phyloP scores from a whole-genome alignment of 2,797 vertebrate genomes.

The Scleropages formosus region DNA sequence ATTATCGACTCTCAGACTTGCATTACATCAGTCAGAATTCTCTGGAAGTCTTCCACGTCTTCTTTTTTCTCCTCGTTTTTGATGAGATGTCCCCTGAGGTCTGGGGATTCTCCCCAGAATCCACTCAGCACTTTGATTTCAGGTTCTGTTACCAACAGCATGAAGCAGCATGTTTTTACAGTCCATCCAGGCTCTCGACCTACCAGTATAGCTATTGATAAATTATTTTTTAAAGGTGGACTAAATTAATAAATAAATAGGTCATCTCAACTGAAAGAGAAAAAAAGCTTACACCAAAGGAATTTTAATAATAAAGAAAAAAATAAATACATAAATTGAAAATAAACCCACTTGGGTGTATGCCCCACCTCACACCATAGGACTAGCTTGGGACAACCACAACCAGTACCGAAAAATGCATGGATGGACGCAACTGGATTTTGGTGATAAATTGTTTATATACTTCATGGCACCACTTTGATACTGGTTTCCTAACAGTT shows the following conservation, averaged over 20 bases:
- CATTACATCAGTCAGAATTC: slow-evolving; percentile 13
- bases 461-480: too few relatives aligned
- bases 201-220: not conserved
- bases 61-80: not conserved
- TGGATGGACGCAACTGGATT: too few relatives aligned
- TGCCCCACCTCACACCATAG: too few relatives aligned
- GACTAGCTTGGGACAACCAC: too few relatives aligned
- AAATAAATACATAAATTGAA: too few relatives aligned
- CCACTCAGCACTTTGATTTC: slow-evolving; percentile 10
- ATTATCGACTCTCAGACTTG: not conserved
- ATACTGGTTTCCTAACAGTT: too few relatives aligned
- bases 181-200: not conserved
- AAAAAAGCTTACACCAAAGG: too few relatives aligned
- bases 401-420: too few relatives aligned
- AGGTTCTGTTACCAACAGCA: not conserved
- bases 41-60: not conserved
- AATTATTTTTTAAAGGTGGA: not conserved
- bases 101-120: not conserved
- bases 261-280: too few relatives aligned
- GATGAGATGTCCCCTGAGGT: not conserved
- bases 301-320: too few relatives aligned
- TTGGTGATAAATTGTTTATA: too few relatives aligned
- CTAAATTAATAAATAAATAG: not conserved
- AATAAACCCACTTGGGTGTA: too few relatives aligned
- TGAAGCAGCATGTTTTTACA: not conserved